These are phyloP conservation scores for Perithous albicinctus DNA, from an alignment of 2,888 invertebrate genomes.

Conservation along the genomic window DNA sequence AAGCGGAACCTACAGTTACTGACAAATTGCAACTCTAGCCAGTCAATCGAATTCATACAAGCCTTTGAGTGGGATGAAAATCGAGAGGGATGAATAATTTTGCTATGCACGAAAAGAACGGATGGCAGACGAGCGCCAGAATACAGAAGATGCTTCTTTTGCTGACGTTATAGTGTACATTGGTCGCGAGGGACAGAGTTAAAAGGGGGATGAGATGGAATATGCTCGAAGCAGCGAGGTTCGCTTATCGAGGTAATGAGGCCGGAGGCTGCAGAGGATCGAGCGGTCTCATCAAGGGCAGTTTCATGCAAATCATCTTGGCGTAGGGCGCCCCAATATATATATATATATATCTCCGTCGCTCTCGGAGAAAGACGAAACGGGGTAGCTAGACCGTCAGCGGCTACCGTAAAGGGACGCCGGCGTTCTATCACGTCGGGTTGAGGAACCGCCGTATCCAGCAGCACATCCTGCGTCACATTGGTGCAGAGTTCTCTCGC, in stretches of 20 bases:
- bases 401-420: conserved; percentile 68
- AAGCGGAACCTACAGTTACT: conserved; percentile 66
- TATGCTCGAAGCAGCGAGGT: conserved; percentile 47
- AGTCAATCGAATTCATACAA: conserved; percentile 58
- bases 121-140: conserved; percentile 63
- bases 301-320: conserved; percentile 77
- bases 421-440: conserved; percentile 44
- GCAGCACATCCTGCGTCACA: conserved; percentile 29
- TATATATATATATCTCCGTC: conserved; percentile 42
- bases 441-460: conserved; percentile 42
- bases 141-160: conserved; percentile 49
- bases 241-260: conserved; percentile 72
- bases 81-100: conserved; percentile 63
- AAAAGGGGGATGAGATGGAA: conserved; percentile 55
- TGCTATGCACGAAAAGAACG: conserved; percentile 63
- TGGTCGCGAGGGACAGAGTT: conserved; percentile 39
- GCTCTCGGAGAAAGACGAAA: conserved; percentile 60
- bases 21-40: conserved; percentile 56
- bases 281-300: conserved; percentile 74
- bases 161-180: conserved; percentile 39
- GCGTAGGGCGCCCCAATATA: conserved; percentile 48
- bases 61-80: conserved; percentile 58
- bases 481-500: conserved; percentile 35
- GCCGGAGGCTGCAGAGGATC: conserved; percentile 71
- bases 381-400: conserved; percentile 61